Evolutionary conservation across 2,113 vertebrate species (phyloP).

Genomic region (Psilopsiagon aurifrons): DNA sequence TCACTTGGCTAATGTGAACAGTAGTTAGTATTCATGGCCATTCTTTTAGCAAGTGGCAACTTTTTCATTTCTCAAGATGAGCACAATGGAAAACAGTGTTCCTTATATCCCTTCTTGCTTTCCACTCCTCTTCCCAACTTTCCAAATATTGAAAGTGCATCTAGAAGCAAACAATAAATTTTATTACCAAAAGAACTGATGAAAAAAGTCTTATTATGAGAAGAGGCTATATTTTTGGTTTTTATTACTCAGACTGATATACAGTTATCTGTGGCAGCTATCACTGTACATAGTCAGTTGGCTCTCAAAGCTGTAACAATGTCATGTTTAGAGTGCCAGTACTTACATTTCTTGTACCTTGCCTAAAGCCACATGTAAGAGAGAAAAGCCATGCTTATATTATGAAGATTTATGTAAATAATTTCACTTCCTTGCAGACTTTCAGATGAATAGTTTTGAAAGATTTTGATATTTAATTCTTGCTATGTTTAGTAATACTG

Average conservation of each 20-base stretch:
- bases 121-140: background rate
- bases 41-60: slow-evolving; percentile 26
- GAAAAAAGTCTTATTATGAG: background rate
- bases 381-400: background rate
- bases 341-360: background rate
- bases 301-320: background rate
- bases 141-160: background rate
- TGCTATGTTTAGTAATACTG: background rate
- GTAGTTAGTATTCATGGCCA: slow-evolving; percentile 56
- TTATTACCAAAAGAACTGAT: background rate
- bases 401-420: background rate
- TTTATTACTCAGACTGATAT: background rate
- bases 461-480: background rate
- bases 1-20: background rate
- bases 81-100: background rate
- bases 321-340: background rate
- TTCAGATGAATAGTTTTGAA: background rate
- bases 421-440: background rate
- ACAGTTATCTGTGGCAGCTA: background rate
- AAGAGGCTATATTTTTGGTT: background rate
- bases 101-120: background rate
- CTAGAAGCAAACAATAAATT: background rate
- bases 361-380: background rate
- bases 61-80: slow-evolving; percentile 18
- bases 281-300: background rate